Percentiles rank a stretch among this genome's conserved stretches.
Evolutionary conservation across 2,888 invertebrate genomes (phyloP).

Genomic region (Caradrina kadenii): DNA sequence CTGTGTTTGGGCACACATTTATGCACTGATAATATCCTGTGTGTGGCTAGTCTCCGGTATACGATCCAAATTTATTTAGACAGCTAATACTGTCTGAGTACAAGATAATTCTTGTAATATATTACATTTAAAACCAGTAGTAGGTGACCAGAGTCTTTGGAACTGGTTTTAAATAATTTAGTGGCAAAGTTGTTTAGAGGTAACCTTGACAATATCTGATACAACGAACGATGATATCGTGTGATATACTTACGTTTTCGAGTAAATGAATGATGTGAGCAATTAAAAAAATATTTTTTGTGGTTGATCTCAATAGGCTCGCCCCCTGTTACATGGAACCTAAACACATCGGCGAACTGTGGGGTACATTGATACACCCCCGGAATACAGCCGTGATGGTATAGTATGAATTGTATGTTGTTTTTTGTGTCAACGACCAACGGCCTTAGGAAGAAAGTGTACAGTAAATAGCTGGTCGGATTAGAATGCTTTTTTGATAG

Average conservation of each 20-base stretch:
- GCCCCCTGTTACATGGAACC: too few relatives aligned
- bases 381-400: too few relatives aligned
- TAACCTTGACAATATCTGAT: conserved; percentile 3
- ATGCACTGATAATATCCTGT: background rate
- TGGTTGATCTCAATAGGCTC: too few relatives aligned
- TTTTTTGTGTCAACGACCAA: background rate
- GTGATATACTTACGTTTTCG: background rate
- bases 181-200: conserved; percentile 14
- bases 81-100: too few relatives aligned
- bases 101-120: conserved; percentile 18
- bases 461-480: background rate
- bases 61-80: background rate
- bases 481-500: background rate
- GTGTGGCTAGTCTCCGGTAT: background rate
- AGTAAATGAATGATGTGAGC: background rate
- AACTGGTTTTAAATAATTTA: conserved; percentile 27
- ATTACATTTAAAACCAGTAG: conserved; percentile 20
- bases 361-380: too few relatives aligned
- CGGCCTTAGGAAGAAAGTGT: background rate
- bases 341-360: too few relatives aligned
- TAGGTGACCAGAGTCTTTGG: background rate
- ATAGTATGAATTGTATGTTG: too few relatives aligned
- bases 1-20: too few relatives aligned
- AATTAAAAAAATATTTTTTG: too few relatives aligned
- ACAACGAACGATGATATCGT: background rate